These are phyloP conservation scores for Macaria liturata DNA, from an alignment of 2,888 invertebrate genomes.

Conservation along the genomic window DNA sequence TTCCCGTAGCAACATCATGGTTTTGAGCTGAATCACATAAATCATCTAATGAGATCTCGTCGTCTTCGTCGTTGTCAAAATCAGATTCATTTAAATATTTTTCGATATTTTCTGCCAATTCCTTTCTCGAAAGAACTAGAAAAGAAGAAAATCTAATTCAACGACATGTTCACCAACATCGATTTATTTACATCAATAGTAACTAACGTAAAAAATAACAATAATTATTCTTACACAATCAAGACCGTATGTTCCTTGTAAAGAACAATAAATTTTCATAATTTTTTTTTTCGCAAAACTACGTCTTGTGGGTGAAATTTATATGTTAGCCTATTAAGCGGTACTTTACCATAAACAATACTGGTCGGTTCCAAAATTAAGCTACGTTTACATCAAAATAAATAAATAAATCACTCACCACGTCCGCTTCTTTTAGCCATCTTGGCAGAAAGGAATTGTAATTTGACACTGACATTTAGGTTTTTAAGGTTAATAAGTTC, in stretches of 20 bases:
- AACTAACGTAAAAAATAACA: conserved; percentile 1
- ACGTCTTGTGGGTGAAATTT: background rate
- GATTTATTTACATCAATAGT: background rate
- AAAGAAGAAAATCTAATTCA: conserved; percentile 1
- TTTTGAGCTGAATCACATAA: background rate
- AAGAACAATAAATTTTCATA: conserved; percentile 1
- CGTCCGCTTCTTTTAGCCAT: conserved; percentile 3
- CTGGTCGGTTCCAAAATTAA: conserved; percentile 1
- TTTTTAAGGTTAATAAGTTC: conserved; percentile 3
- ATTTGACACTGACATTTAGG: conserved; percentile 1
- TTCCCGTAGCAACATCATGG: conserved; percentile 1
- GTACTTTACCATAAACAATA: conserved; percentile 1
- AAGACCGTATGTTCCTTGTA: conserved; percentile 1
- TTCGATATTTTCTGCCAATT: conserved; percentile 3
- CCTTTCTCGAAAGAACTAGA: conserved; percentile 2
- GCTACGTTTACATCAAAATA: conserved; percentile 1
- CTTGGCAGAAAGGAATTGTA: conserved; percentile 1
- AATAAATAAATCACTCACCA: conserved; percentile 1
- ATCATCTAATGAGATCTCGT: background rate
- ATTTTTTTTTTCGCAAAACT: conserved; percentile 1
- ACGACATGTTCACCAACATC: background rate
- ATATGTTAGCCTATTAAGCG: conserved; percentile 2
- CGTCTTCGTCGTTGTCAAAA: conserved; percentile 2
- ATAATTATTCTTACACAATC: conserved; percentile 1
- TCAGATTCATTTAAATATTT: conserved; percentile 3